Percentiles rank a stretch among this genome's conserved stretches.
Evolutionary conservation across 2,797 vertebrate species (phyloP).

Genomic region (Diplodus puntazzo): DNA sequence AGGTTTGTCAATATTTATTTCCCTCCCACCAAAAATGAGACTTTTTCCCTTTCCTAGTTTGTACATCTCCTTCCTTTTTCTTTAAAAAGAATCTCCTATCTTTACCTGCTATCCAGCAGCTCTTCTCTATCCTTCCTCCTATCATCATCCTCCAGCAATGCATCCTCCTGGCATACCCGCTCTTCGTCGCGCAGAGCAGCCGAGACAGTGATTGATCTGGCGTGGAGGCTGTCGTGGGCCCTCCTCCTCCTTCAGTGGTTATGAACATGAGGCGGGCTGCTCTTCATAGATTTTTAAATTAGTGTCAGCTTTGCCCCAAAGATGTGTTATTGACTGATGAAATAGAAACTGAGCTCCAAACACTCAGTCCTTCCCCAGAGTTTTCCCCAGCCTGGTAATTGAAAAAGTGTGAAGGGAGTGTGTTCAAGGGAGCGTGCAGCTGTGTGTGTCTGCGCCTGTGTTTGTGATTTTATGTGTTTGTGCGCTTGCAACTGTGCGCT

Average conservation of each 20-base stretch:
- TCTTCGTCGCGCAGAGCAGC: constrained; percentile 30
- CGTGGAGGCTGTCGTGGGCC: constrained; percentile 67
- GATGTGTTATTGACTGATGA: constrained; percentile 91
- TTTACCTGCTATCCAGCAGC: constrained; percentile 34
- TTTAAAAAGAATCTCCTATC: constrained; percentile 43
- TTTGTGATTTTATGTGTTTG: constrained; percentile 64
- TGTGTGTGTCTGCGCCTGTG: constrained; percentile 45
- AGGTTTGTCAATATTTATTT: constrained; percentile 78
- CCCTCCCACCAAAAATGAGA: constrained; percentile 15
- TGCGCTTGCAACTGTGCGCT: constrained; percentile 58
- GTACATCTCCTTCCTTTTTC: not conserved
- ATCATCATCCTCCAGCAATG: constrained; percentile 47
- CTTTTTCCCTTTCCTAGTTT: not conserved
- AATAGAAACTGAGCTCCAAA: constrained; percentile 87
- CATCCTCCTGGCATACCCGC: constrained; percentile 35
- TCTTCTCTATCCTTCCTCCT: constrained; percentile 39
- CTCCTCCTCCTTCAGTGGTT: constrained; percentile 76
- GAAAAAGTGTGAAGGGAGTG: constrained; percentile 86
- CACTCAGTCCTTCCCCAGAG: constrained; percentile 86
- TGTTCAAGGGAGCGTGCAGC: constrained; percentile 67
- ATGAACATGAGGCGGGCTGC: constrained; percentile 85
- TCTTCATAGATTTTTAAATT: constrained; percentile 91
- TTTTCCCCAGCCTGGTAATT: constrained; percentile 87
- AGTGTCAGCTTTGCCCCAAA: constrained; percentile 90
- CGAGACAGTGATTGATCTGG: constrained; percentile 83